Percentiles rank a stretch among this genome's conserved stretches.
phyloP scores from a whole-genome alignment of 2,888 invertebrate genomes.

The Apoderus coryli region DNA sequence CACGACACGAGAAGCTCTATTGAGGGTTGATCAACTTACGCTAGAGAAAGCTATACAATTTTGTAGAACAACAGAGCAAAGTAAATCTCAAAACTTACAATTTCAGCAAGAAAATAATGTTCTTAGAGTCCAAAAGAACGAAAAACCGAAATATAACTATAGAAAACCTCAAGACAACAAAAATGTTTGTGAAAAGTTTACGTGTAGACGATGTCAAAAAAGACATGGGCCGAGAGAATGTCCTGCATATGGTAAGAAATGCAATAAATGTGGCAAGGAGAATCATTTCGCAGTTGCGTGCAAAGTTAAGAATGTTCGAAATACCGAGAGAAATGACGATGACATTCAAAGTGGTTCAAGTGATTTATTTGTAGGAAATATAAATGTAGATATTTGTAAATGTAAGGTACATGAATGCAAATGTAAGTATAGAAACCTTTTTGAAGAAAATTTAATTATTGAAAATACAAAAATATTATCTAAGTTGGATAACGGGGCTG shows the following conservation, averaged over 20 bases:
- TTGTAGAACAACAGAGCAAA: too few relatives aligned
- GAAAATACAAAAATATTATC: too few relatives aligned
- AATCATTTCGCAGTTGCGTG: constrained; percentile 17
- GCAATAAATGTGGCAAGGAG: constrained; percentile 15
- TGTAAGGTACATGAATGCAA: too few relatives aligned
- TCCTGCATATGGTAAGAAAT: constrained; percentile 17
- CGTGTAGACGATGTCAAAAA: constrained; percentile 14
- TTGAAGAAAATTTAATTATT: too few relatives aligned
- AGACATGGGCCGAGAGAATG: constrained; percentile 16
- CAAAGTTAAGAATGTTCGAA: constrained; percentile 13
- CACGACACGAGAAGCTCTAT: too few relatives aligned
- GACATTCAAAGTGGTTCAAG: constrained; percentile 3
- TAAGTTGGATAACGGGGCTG: constrained; percentile 14
- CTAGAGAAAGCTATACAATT: too few relatives aligned
- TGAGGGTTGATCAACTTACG: too few relatives aligned
- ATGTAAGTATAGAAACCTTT: too few relatives aligned
- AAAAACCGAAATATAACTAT: too few relatives aligned
- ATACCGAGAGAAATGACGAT: constrained; percentile 8
- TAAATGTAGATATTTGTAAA: constrained; percentile 1
- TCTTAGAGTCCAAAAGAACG: constrained; percentile 15
- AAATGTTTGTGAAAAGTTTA: constrained; percentile 15
- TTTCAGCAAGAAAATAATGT: constrained; percentile 13
- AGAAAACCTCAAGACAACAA: too few relatives aligned
- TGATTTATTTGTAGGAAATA: constrained; percentile 9
- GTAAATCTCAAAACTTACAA: too few relatives aligned